A percentile compares a stretch with the other conserved stretches of the same genome.
These are phyloP conservation scores for Lucinisca nassula DNA, from an alignment of 2,888 invertebrate genomes.

Conservation along the genomic window DNA sequence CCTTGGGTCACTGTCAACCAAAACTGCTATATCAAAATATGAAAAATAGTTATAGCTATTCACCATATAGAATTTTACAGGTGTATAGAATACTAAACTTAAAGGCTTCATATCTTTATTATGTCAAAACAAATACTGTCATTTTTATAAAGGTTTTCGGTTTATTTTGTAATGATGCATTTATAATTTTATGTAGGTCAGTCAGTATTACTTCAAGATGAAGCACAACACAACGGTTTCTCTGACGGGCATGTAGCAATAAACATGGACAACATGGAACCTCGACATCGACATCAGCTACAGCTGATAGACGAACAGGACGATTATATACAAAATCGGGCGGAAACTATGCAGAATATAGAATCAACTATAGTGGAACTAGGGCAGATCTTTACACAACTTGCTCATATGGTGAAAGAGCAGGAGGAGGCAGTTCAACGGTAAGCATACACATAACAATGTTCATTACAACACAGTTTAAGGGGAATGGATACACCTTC, in stretches of 20 bases:
- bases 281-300: constrained; percentile 89
- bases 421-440: constrained; percentile 99
- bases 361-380: constrained; percentile 99
- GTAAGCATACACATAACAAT: too few relatives aligned
- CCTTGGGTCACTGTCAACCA: too few relatives aligned
- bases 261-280: constrained; percentile 91
- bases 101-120: too few relatives aligned
- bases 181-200: constrained; percentile 87
- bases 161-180: too few relatives aligned
- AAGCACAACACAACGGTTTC: constrained; percentile 81
- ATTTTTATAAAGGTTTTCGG: too few relatives aligned
- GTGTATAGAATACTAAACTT: too few relatives aligned
- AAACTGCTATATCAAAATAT: too few relatives aligned
- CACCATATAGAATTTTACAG: too few relatives aligned
- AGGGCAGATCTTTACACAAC: constrained; percentile 98
- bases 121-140: too few relatives aligned
- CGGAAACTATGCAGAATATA: constrained; percentile 99
- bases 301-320: constrained; percentile 95
- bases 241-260: constrained; percentile 93
- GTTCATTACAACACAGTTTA: too few relatives aligned
- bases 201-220: constrained; percentile 89
- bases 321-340: constrained; percentile 96
- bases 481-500: too few relatives aligned
- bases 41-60: too few relatives aligned
- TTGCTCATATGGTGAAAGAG: constrained; percentile 96